phyloP scores from a whole-genome alignment of 1,140 invertebrate genomes.

The Tetramorium parvispinum region DNA sequence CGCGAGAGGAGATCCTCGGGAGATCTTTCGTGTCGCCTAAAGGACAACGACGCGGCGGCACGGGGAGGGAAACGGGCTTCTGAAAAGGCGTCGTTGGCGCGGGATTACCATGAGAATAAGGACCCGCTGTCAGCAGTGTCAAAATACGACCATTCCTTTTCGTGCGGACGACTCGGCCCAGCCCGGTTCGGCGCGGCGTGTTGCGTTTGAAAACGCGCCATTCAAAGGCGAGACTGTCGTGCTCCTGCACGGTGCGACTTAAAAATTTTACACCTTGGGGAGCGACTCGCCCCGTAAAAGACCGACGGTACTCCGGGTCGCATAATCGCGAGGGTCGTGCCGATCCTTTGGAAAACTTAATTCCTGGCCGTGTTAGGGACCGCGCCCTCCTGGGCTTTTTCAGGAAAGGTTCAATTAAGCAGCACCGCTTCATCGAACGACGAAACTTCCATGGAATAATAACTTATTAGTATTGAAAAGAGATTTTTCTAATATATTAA shows the following conservation, averaged over 20 bases:
- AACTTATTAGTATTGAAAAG: neutral
- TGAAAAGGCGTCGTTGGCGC: constrained; percentile 39
- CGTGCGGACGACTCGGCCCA: constrained; percentile 8
- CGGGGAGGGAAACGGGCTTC: constrained; percentile 4
- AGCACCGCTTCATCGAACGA: constrained; percentile 6
- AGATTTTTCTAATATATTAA: neutral
- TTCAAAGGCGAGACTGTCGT: constrained; percentile 22
- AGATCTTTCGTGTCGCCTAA: constrained; percentile 25
- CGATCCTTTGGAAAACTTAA: constrained; percentile 46
- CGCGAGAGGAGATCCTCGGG: neutral
- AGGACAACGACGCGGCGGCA: constrained; percentile 24
- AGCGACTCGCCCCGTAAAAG: constrained; percentile 9
- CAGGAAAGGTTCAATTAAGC: constrained; percentile 45
- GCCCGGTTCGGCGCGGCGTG: neutral
- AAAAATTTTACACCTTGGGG: constrained; percentile 58
- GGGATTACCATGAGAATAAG: constrained; percentile 71
- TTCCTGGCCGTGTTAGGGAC: constrained; percentile 4
- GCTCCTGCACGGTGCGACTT: neutral
- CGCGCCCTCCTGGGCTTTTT: neutral
- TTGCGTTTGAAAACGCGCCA: constrained; percentile 33
- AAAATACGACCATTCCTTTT: constrained; percentile 68
- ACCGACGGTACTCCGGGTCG: constrained; percentile 22
- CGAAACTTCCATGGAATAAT: constrained; percentile 4
- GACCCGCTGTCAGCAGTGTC: constrained; percentile 67
- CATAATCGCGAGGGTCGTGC: constrained; percentile 23